A percentile compares a stretch with the other conserved stretches of the same genome.
Evolutionary conservation across 2,113 vertebrate species (phyloP).

Genomic region (Gopherus evgoodei): DNA sequence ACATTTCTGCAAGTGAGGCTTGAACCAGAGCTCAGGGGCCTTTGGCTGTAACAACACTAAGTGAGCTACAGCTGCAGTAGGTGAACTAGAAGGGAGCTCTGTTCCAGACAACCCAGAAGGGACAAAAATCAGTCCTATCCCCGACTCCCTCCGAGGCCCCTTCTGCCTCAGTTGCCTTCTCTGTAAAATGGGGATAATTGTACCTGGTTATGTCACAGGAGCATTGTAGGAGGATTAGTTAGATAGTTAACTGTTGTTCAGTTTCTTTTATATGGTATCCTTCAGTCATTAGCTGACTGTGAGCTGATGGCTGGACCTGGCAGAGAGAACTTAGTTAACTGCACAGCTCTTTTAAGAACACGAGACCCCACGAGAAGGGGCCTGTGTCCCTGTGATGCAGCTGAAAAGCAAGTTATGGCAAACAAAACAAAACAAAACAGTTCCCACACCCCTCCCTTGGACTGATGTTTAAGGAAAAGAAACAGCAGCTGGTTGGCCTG

Average conservation of each 20-base stretch:
- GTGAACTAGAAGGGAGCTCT: neutral
- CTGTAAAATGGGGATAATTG: neutral
- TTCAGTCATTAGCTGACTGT: neutral
- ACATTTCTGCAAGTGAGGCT: too few relatives aligned
- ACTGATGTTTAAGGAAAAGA: neutral
- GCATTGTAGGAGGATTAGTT: neutral
- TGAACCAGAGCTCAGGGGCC: too few relatives aligned
- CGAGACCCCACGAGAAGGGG: neutral
- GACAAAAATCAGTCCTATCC: neutral
- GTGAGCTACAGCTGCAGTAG: too few relatives aligned
- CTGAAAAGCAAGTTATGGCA: neutral
- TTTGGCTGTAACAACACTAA: too few relatives aligned
- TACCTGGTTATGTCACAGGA: neutral
- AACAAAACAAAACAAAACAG: neutral
- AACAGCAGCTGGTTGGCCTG: neutral
- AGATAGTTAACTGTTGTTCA: neutral
- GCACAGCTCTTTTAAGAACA: neutral
- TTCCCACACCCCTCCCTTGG: neutral
- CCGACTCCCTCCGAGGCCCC: neutral
- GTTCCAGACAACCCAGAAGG: neutral
- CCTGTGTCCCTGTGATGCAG: neutral
- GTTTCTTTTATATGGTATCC: neutral
- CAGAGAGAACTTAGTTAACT: neutral
- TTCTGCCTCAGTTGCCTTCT: neutral
- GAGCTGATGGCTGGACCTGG: neutral